A percentile compares a stretch with the other conserved stretches of the same genome.
Conservation (phyloP, 1,140 invertebrate species). For the Bombus soroeensis region DNA sequence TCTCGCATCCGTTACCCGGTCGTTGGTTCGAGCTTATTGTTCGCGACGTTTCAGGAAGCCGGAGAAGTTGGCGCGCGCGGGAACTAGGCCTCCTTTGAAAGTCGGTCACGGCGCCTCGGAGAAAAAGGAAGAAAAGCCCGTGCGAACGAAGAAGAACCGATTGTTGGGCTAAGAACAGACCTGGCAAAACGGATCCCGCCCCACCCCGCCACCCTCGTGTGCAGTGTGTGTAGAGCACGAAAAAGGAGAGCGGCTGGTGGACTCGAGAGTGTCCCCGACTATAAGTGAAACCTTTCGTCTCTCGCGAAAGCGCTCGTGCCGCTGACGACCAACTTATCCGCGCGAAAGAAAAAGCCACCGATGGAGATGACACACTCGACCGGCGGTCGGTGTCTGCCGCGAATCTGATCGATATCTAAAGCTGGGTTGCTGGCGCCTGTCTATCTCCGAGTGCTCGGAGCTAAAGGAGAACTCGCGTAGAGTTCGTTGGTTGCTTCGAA, state of each 20-base stretch:
- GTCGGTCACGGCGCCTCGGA: conserved; percentile 18
- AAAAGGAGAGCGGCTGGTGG: not conserved
- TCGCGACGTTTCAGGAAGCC: conserved; percentile 22
- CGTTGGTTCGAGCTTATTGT: conserved; percentile 7
- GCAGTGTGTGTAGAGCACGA: not conserved
- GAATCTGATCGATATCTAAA: conserved; percentile 1
- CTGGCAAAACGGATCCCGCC: conserved; percentile 13
- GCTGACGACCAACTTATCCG: conserved; percentile 7
- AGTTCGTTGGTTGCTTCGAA: not conserved
- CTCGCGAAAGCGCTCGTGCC: not conserved
- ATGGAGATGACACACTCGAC: conserved; percentile 38
- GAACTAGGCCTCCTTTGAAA: conserved; percentile 31
- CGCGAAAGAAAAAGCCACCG: not conserved
- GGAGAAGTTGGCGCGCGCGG: conserved; percentile 2
- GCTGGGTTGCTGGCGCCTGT: not conserved
- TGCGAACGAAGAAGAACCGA: conserved; percentile 8
- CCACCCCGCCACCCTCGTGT: not conserved
- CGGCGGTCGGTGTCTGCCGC: not conserved
- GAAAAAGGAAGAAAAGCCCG: not conserved
- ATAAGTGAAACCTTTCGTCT: conserved; percentile 16
- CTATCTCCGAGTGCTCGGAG: not conserved
- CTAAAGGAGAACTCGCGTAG: not conserved
- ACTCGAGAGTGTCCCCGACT: conserved; percentile 23
- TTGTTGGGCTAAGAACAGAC: conserved; percentile 17
- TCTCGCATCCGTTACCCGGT: not conserved